A percentile compares a stretch with the other conserved stretches of the same genome.
phyloP scores from a whole-genome alignment of 1,140 invertebrate genomes.

The Planococcus citri region DNA sequence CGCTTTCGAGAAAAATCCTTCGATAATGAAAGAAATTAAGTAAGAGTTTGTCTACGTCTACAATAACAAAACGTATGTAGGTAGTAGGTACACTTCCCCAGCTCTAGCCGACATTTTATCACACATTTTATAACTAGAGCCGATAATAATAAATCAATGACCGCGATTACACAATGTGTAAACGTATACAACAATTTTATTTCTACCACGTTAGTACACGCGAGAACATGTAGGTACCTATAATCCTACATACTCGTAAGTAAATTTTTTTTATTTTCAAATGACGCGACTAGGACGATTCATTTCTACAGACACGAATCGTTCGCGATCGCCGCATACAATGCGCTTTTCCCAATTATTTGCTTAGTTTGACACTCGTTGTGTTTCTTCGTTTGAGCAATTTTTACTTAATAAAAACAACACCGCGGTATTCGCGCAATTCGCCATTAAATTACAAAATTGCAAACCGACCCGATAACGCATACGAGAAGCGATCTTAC shows the following conservation, averaged over 20 bases:
- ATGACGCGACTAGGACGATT: too few relatives aligned
- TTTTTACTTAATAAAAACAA: not conserved
- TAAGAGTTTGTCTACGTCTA: too few relatives aligned
- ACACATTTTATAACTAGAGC: too few relatives aligned
- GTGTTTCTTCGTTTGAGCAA: not conserved
- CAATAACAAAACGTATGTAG: too few relatives aligned
- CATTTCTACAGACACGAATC: not conserved
- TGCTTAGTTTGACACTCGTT: not conserved
- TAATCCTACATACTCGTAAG: too few relatives aligned
- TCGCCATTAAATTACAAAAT: slow-evolving; percentile 4
- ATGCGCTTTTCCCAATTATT: not conserved
- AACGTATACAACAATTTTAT: too few relatives aligned
- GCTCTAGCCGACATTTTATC: too few relatives aligned
- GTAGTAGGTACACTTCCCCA: too few relatives aligned
- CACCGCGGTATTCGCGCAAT: not conserved
- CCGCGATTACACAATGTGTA: not conserved
- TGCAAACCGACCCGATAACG: not conserved
- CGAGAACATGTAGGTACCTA: too few relatives aligned
- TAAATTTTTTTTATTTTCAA: too few relatives aligned
- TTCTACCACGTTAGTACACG: not conserved
- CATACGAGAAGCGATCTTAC: not conserved
- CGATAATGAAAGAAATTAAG: too few relatives aligned
- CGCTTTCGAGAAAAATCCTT: too few relatives aligned
- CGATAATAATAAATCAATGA: slow-evolving; percentile 4
- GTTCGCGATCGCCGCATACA: not conserved